Conservation (phyloP, 2,113 vertebrate genomes). For the Coptodon bakossiorum region DNA sequence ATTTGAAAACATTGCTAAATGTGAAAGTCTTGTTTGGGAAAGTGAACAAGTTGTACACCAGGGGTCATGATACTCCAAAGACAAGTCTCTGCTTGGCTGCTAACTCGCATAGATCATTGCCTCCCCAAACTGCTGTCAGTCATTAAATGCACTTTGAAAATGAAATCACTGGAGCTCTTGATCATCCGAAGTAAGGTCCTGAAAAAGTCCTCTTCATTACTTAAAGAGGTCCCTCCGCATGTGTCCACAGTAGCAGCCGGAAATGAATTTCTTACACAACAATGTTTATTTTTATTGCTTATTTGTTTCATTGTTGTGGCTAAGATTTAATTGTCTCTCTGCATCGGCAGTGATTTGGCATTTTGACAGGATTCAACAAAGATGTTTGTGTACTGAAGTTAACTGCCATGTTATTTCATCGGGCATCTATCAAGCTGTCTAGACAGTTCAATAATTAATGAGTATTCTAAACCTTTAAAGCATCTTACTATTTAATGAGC, state of each 20-base stretch:
- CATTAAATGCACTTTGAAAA: neutral
- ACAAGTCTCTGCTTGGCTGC: neutral
- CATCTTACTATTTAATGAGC: conserved; percentile 59
- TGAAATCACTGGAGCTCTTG: neutral
- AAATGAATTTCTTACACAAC: neutral
- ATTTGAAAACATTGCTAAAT: neutral
- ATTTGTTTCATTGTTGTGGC: neutral
- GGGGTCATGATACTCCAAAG: conserved; percentile 8
- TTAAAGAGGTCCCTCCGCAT: neutral
- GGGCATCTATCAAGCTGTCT: conserved; percentile 55
- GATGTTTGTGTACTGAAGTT: conserved; percentile 25
- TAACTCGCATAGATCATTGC: neutral
- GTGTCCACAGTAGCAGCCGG: neutral
- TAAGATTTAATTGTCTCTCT: neutral
- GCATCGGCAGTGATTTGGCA: neutral
- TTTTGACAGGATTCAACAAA: neutral
- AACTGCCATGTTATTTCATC: conserved; percentile 51
- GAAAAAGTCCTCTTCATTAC: neutral
- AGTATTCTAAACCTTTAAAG: conserved; percentile 54
- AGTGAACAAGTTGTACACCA: conserved; percentile 10
- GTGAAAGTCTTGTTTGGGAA: neutral
- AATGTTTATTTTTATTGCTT: neutral
- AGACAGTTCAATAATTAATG: conserved; percentile 65
- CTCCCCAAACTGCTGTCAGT: neutral
- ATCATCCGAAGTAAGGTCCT: neutral